Evolutionary conservation across 30 jellyfish, hydroid and myxozoan species (phyloP), one percentile per base, ranked within the genome.

Genomic region (Morbakka virulenta): DNA sequence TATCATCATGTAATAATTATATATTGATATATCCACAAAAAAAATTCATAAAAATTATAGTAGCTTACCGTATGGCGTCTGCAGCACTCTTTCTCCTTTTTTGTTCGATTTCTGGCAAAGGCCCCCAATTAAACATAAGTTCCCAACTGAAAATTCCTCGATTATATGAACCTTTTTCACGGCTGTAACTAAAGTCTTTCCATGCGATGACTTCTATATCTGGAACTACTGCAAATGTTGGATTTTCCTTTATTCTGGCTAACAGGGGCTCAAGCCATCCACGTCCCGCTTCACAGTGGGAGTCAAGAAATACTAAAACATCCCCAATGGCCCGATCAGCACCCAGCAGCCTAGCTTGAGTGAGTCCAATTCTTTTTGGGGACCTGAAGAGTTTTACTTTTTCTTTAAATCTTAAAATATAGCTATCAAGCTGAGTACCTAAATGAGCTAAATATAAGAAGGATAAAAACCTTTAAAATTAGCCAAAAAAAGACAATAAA

Each of bases 211-310:
- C 98, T 50, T 94, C 99, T 35, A 94, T 94, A 51, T 86, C 97
- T 4, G 99, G 99, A 1, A 89, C 97, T 17, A 94, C 99, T 13
- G 99, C 97, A 1, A 83, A 21, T 32, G 41, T 77, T 0, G 87
- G 89, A 53, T 94, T 78, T 51, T 87, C 96, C 50, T 94, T 78
- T 24, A 94, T 82, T 57, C 96, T 76, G 3, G 94, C 95, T 12
- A 94, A 70, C 27, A 94, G 28, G 12, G 99, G 99, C 74, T 94
- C 99, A 20, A 94, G 95, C 99, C 99, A 94, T 0, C 99, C 99
- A 64, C 1, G 52, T 4, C 93, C 84, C 0, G 97, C 97, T 69
- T 94, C 99, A 66, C 99, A 94, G 61, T 94, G 99, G 23, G 99
- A 94, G 61, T 94, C 99, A 6, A 94, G 77, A 32, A 94, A 94